Conservation (phyloP, 2,113 vertebrate species). For the Paratilapia polleni region DNA sequence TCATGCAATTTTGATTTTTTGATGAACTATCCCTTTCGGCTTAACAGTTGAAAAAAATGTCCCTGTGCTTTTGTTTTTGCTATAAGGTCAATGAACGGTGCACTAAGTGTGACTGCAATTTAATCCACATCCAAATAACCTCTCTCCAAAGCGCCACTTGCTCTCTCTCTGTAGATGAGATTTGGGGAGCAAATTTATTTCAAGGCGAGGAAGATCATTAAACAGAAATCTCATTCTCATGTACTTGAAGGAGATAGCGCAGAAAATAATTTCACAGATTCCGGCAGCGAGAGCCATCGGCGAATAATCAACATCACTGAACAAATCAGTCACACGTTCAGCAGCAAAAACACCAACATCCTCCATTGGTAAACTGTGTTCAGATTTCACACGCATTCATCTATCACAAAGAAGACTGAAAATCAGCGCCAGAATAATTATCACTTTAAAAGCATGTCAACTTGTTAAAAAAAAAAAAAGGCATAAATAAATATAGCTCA, state of each 20-base stretch:
- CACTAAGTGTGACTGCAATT: conserved; percentile 3
- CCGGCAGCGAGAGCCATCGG: conserved; percentile 27
- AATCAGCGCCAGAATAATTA: conserved; percentile 73
- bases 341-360: conserved; percentile 44
- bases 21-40: not conserved
- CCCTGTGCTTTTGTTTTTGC: not conserved
- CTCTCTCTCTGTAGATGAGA: conserved; percentile 21
- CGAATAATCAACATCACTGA: conserved; percentile 61
- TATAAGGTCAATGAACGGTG: conserved; percentile 31
- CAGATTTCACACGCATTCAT: conserved; percentile 68
- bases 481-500: conserved; percentile 81
- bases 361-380: conserved; percentile 58
- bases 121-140: conserved; percentile 44
- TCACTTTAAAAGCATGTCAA: conserved; percentile 79
- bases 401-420: conserved; percentile 66
- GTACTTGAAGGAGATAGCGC: conserved; percentile 16
- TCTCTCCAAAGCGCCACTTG: conserved; percentile 31
- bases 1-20: not conserved
- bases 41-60: not conserved
- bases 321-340: conserved; percentile 60
- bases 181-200: conserved; percentile 44
- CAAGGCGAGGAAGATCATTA: conserved; percentile 56
- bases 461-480: conserved; percentile 40
- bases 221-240: conserved; percentile 42
- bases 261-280: conserved; percentile 66